phyloP scores from a whole-genome alignment of 2,888 invertebrate genomes.

The Strigamia transsilvanica region DNA sequence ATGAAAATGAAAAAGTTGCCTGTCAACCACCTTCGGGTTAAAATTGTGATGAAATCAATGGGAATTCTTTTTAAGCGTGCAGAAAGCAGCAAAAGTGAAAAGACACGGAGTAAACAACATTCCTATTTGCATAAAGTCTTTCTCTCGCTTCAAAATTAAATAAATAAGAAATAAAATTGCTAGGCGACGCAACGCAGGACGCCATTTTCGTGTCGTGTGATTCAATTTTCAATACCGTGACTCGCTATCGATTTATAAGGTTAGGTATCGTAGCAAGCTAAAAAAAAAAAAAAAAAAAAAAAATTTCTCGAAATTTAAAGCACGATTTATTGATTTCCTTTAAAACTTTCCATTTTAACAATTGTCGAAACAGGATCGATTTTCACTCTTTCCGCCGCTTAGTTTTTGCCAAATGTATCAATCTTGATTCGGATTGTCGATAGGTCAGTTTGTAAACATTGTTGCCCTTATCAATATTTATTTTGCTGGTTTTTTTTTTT shows the following conservation, averaged over 20 bases:
- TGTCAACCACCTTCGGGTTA: constrained; percentile 28
- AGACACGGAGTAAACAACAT: not conserved
- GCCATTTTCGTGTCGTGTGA: too few relatives aligned
- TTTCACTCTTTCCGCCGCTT: not conserved
- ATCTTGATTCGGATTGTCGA: not conserved
- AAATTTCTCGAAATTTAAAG: too few relatives aligned
- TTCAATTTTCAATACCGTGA: too few relatives aligned
- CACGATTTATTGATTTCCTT: not conserved
- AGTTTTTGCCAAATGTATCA: not conserved
- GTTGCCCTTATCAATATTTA: constrained; percentile 24
- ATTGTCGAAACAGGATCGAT: not conserved
- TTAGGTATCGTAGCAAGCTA: too few relatives aligned
- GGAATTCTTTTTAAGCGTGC: not conserved
- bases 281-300: too few relatives aligned
- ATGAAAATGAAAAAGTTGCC: not conserved
- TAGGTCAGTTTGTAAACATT: constrained; percentile 33
- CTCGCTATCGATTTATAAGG: too few relatives aligned
- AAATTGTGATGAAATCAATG: not conserved
- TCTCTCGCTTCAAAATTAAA: not conserved
- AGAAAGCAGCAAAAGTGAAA: not conserved
- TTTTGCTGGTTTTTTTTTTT: not conserved
- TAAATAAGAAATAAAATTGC: too few relatives aligned
- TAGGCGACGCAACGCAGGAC: too few relatives aligned
- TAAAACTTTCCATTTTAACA: not conserved
- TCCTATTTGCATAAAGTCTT: not conserved